These are phyloP conservation scores for Pristionchus entomophagus DNA, from an alignment of 2,888 invertebrate species.

Conservation along the genomic window DNA sequence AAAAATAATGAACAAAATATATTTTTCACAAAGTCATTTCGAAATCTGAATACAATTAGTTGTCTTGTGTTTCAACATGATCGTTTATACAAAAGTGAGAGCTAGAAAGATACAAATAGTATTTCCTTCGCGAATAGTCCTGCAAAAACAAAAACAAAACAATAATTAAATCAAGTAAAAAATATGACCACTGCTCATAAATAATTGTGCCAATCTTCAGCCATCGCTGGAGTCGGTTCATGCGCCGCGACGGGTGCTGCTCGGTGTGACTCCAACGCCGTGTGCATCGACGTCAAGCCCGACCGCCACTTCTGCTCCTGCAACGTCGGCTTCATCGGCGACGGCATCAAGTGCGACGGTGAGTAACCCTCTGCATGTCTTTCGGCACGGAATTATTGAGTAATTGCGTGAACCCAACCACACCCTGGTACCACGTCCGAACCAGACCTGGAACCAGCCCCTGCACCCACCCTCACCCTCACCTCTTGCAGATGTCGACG, in stretches of 20 bases:
- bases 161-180: no score
- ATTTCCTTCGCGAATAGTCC: no score
- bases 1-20: no score
- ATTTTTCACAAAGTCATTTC: background rate
- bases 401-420: background rate
- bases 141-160: no score
- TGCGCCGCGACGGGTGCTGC: slow-evolving; percentile 65
- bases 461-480: no score
- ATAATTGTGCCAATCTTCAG: slow-evolving; percentile 52
- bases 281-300: slow-evolving; percentile 72
- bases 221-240: slow-evolving; percentile 65
- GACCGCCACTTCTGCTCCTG: slow-evolving; percentile 83
- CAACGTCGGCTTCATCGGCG: slow-evolving; percentile 87
- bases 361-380: slow-evolving; percentile 5
- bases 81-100: no score
- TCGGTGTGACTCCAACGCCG: slow-evolving; percentile 71
- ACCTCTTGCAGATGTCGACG: slow-evolving; percentile 67
- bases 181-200: no score
- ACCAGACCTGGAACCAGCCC: no score
- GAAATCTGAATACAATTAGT: no score
- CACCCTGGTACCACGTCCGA: no score
- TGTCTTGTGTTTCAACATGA: no score
- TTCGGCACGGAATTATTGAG: background rate
- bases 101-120: no score
- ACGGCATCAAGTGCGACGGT: slow-evolving; percentile 78